Evolutionary conservation across 2,888 invertebrate species (phyloP).

Genomic region (Lottia scabra): DNA sequence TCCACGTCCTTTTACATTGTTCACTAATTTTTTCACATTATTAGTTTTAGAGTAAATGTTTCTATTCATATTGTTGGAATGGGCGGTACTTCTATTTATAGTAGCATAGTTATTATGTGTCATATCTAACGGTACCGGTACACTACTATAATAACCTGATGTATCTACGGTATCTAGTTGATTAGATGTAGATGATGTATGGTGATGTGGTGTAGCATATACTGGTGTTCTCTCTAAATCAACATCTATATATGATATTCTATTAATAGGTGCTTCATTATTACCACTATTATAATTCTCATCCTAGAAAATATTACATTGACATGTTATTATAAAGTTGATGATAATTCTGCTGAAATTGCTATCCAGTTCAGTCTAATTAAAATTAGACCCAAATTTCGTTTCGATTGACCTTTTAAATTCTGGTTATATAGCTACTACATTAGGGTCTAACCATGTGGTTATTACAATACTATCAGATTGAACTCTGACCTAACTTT

Average conservation of each 20-base stretch:
- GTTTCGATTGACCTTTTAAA: too few species aligned
- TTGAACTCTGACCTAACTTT: too few species aligned
- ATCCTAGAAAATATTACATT: conserved; percentile 17
- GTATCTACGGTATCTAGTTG: conserved; percentile 34
- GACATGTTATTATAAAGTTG: too few species aligned
- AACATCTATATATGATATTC: conserved; percentile 55
- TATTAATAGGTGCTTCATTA: conserved; percentile 40
- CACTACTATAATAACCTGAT: conserved; percentile 55
- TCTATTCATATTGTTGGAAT: conserved; percentile 23
- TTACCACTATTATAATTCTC: conserved; percentile 30
- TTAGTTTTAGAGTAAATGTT: conserved; percentile 17
- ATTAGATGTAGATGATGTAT: conserved; percentile 31
- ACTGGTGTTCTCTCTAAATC: conserved; percentile 34
- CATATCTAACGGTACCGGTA: conserved; percentile 47
- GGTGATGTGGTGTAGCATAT: conserved; percentile 43
- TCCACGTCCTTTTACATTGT: conserved; percentile 15
- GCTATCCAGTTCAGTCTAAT: too few species aligned
- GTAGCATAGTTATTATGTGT: conserved; percentile 27
- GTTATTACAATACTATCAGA: too few species aligned
- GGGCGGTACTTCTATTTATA: not conserved
- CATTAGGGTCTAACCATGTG: too few species aligned
- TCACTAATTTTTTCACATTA: conserved; percentile 6
- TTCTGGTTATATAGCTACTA: too few species aligned
- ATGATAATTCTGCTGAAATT: too few species aligned
- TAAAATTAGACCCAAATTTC: too few species aligned